Evolutionary conservation across 2,797 vertebrate genomes (phyloP).

Genomic region (Protosalanx chinensis): DNA sequence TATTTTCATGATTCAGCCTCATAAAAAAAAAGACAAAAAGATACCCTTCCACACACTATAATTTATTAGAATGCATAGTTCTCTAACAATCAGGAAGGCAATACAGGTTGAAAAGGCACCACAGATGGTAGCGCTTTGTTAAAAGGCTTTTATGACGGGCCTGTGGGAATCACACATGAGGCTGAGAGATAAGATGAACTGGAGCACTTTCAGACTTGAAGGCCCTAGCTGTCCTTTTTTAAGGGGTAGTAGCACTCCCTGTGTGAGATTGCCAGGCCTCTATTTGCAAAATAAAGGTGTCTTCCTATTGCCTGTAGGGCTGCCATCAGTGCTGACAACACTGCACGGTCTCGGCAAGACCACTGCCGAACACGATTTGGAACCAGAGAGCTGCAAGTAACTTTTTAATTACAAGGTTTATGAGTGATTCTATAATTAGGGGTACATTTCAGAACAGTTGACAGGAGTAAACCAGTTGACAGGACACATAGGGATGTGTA

Average conservation of each 20-base stretch:
- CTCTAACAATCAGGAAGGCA: conserved; percentile 50
- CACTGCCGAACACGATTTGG: conserved; percentile 38
- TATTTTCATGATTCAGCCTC: conserved; percentile 36
- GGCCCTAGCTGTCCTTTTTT: conserved; percentile 53
- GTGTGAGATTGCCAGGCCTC: conserved; percentile 49
- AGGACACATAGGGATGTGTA: too few relatives aligned
- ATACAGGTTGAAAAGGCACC: conserved; percentile 53
- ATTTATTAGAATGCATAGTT: conserved; percentile 50
- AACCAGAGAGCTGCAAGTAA: conserved; percentile 26
- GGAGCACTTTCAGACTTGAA: conserved; percentile 52
- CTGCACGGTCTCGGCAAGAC: conserved; percentile 41
- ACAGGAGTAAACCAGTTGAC: too few relatives aligned
- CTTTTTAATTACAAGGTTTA: conserved; percentile 6
- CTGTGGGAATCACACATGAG: conserved; percentile 65
- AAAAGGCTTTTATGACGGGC: conserved; percentile 52
- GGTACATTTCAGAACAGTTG: too few relatives aligned
- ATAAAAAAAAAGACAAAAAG: too few relatives aligned
- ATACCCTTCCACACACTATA: conserved; percentile 40
- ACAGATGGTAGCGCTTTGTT: conserved; percentile 43
- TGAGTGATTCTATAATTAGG: too few relatives aligned
- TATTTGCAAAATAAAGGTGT: conserved; percentile 43
- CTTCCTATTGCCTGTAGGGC: conserved; percentile 33
- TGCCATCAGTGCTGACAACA: conserved; percentile 43
- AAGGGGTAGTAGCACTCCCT: conserved; percentile 55
- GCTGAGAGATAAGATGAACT: conserved; percentile 39